Evolutionary conservation across 1,140 invertebrate genomes (phyloP), one percentile per base, ranked within the genome.

Genomic region (Microplitis mediator): DNA sequence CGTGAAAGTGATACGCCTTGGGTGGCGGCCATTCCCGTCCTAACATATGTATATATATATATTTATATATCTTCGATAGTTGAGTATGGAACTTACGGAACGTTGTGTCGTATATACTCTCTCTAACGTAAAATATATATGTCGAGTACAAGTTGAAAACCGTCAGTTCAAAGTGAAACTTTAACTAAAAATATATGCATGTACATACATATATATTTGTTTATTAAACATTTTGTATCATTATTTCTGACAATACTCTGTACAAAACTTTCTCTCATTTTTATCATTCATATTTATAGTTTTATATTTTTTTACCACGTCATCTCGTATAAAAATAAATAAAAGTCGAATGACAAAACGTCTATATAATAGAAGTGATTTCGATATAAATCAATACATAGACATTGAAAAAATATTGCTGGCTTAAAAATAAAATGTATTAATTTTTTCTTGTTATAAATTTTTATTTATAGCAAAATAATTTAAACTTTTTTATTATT

Each of bases 1-100:
- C 63, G 63, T 65, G 63, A 65, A 65, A 65, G 63, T 36, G 63
- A 65, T 50, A 65, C 63, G 16, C 63, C 36, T 50, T 65, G 63
- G 63, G 63, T 65, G 63, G 63, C 45, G 36, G 63, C 63, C 45
- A 51, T 65, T 50, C 36, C 11, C 13, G 16, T 11, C 5, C 36
- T 62, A 62, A 4, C n/a, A 56, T 56, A 56, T 56, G 6, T 56
- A 31, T 65, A n/a, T 65, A 65, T 36, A 23, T 51, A 51, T 31
- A 39, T n/a, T n/a, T 51, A 14, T 50, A 23, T 65, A 50, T 65
- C 16, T 36, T 45, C 36, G 63, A 65, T 65, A 65, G 63, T 65
- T 65, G 63, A 11, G 16, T 50, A 65, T 65, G 63, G 36, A 65
- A 65, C 63, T 65, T 65, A 13, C 16, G 39, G 63, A 65, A 65